Conservation (phyloP, 2,888 invertebrate species). For the Linnaemya vulpina region DNA sequence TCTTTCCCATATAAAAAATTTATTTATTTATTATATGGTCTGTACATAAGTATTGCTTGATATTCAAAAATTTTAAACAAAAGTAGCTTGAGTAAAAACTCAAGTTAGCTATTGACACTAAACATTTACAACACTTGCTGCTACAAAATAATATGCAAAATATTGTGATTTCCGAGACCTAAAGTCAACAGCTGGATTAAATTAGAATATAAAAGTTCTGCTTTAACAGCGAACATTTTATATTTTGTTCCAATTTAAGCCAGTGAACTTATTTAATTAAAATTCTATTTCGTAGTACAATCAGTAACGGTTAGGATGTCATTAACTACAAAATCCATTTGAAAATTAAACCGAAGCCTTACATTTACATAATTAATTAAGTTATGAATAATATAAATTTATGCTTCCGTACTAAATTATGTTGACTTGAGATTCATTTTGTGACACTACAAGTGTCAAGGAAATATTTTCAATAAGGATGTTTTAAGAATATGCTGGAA, state of each 20-base stretch:
- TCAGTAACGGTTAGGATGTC: conserved; percentile 15
- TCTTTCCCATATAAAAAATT: neutral
- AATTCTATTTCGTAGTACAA: conserved; percentile 26
- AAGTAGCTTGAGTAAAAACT: conserved; percentile 39
- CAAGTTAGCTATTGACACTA: conserved; percentile 74
- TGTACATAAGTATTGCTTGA: neutral
- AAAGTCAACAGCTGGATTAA: conserved; percentile 79
- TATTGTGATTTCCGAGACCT: conserved; percentile 8
- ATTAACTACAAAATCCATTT: neutral
- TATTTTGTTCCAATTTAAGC: conserved; percentile 14
- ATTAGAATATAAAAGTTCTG: conserved; percentile 58
- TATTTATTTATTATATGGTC: conserved; percentile 1
- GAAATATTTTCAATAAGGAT: neutral
- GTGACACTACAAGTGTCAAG: neutral
- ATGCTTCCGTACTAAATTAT: neutral
- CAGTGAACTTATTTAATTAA: conserved; percentile 6
- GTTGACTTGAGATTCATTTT: neutral
- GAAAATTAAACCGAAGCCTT: neutral
- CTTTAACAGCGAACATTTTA: neutral
- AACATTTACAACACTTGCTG: conserved; percentile 66
- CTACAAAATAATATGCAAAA: conserved; percentile 18
- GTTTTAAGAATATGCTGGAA: no score
- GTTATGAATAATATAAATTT: neutral
- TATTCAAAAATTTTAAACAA: conserved; percentile 15
- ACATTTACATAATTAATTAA: neutral